Evolutionary conservation across 2,113 vertebrate genomes (phyloP), one percentile per base, ranked within the genome.

Genomic region (Lophotis ruficrista): DNA sequence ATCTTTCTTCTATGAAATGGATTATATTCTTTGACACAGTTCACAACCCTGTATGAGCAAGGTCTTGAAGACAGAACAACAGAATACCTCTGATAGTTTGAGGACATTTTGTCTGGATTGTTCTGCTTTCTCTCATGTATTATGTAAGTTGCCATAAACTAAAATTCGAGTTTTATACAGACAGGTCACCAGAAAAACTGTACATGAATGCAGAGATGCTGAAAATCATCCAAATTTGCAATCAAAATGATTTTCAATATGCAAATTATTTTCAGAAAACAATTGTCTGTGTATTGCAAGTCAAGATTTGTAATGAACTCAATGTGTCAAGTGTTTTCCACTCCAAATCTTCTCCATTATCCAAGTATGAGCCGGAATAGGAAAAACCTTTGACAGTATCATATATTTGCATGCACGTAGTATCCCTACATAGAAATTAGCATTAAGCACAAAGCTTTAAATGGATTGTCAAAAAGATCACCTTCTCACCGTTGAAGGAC

Each of bases 1-100:
- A 77, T 87, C 57, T 82, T 83, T 79, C 66, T 90, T 87, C 57
- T 54, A 56, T 33, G 38, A 93, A 93, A 89, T 0, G 1, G 47
- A 86, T 62, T 12, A 96, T 83, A 75, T 31, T 61, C 47, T 96
- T 90, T 96, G 89, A 96, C 95, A 96, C 47, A 77, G n/a, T 72
- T 93, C 84, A 89, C 88, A 90, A 70, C 53, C 88, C 82, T 75
- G 61, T 48, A 86, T 27, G 56, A 94, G 53, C 38, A 77, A 86
- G 48, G 51, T 61, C 73, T 87, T 90, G 58, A 95, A 91, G 82
- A 94, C n/a, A 78, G 51, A 95, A 90, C 31, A 94, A 86, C n/a
- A 89, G 58, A 89, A 77, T 66, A 62, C 10, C 35, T 91, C 89
- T 73, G 76, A 91, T 94, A 90, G 83, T 80, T 68, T 71, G 61